Evolutionary conservation across 2,888 invertebrate genomes (phyloP).

Genomic region (Stenodema calcarata): DNA sequence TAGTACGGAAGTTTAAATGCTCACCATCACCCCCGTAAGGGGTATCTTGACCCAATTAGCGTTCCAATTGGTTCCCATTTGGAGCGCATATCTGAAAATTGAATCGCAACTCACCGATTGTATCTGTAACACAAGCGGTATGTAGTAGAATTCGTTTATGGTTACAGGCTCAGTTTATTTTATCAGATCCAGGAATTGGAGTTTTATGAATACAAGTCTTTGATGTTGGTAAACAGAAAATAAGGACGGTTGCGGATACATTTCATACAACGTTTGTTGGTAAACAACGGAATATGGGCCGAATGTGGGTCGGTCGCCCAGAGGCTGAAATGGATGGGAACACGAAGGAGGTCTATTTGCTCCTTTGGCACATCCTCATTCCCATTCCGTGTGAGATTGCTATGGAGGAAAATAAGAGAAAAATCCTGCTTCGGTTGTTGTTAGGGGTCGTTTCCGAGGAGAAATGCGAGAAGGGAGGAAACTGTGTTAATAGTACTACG

Average conservation of each 20-base stretch:
- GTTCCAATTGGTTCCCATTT: no score
- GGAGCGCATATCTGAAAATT: no score
- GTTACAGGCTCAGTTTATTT: background rate
- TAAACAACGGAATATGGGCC: background rate
- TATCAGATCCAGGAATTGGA: background rate
- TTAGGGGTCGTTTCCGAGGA: background rate
- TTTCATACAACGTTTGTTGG: background rate
- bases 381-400: background rate
- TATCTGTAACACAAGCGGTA: background rate
- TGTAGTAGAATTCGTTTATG: background rate
- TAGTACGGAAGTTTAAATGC: no score
- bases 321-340: background rate
- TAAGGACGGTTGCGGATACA: background rate
- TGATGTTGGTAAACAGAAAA: background rate
- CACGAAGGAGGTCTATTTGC: background rate
- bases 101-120: no score
- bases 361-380: background rate
- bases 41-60: no score
- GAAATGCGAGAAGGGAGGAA: background rate
- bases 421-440: background rate
- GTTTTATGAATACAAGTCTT: background rate
- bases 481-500: slow-evolving; percentile 31
- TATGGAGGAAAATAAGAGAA: background rate
- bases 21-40: no score
- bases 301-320: background rate